Base-by-base conservation (phyloP, 2,797 vertebrate species). In the Alectoris magna region DNA sequence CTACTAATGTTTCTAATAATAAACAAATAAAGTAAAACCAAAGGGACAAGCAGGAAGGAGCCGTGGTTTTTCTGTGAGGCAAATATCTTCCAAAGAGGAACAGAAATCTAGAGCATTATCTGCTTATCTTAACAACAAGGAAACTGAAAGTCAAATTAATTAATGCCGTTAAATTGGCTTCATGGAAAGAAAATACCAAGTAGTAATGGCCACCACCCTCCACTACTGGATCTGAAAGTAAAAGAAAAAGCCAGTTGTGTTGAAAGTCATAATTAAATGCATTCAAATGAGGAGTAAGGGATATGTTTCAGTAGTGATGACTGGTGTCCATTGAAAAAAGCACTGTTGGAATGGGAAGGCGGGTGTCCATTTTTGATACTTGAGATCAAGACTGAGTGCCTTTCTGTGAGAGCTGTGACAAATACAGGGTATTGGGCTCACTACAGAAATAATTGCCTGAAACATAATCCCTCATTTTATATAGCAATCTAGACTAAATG, bases 231-330 rank as follows among this genome's bases (percentile, higher is more conserved):
- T 94, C 44, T 74, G 82, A 92, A 87, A 85, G 59, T 49, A 80
- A 69, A 89, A 39, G 24, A 94, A 80, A 91, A 87, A 88, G 23
- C 21, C 38, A 68, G 21, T 68, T n/a, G 27, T 84, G 85, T 39
- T 94, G 73, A 86, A 92, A 94, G 77, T 59, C 43, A 90, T 73
- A 92, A 69, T 80, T 39, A 81, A 75, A 85, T 90, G 69, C 34
- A 59, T 95, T 93, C 55, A 83, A 38, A 84, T 81, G 34, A 78
- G 53, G 88, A 84, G 15, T 59, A 60, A 60, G n/a, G 63, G 60
- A 62, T 86, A 62, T 0, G 0, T 89, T 91, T 92, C 71, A 78
- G 56, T 41, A 34, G 56, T 49, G 70, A 55, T 81, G 82, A 87
- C 48, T 89, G 74, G 71, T 95, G 34, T 41, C 48, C 67, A 49